Evolutionary conservation across 2,113 vertebrate species (phyloP).

Genomic region (Herpetotheres cachinnans): DNA sequence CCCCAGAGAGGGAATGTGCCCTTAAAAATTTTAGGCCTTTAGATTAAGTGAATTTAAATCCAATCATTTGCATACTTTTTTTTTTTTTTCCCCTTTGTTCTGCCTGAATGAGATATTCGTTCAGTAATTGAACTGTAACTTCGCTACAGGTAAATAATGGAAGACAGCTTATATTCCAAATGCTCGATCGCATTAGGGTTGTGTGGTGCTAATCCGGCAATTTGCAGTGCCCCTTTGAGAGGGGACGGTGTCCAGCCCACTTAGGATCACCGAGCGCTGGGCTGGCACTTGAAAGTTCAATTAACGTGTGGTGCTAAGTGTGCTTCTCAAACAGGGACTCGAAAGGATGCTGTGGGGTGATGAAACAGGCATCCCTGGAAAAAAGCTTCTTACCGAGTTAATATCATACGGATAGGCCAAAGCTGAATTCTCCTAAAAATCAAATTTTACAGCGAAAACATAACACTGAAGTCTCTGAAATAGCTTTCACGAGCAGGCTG

Average conservation of each 20-base stretch:
- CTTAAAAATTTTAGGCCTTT: neutral
- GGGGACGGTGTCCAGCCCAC: neutral
- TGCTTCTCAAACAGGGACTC: neutral
- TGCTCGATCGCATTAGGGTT: neutral
- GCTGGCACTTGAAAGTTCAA: neutral
- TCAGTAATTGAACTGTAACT: slow-evolving; percentile 53
- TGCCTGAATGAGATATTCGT: slow-evolving; percentile 31
- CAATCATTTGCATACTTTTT: neutral
- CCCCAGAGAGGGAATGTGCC: neutral
- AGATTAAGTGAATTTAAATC: slow-evolving; percentile 46
- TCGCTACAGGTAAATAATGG: slow-evolving; percentile 15
- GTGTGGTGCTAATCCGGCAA: neutral
- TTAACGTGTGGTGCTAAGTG: neutral
- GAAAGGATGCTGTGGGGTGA: accelerated
- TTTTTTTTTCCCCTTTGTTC: neutral
- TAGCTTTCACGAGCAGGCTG: neutral
- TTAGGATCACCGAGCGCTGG: neutral
- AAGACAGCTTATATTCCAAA: neutral
- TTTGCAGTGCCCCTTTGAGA: neutral
- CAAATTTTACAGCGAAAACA: neutral
- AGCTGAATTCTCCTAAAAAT: neutral
- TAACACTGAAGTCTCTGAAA: neutral
- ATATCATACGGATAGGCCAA: neutral
- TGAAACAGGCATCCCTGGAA: neutral
- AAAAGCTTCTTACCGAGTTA: accelerated